Evolutionary conservation across 2,113 vertebrate genomes (phyloP).

Genomic region (Sylvicapra grimmia): DNA sequence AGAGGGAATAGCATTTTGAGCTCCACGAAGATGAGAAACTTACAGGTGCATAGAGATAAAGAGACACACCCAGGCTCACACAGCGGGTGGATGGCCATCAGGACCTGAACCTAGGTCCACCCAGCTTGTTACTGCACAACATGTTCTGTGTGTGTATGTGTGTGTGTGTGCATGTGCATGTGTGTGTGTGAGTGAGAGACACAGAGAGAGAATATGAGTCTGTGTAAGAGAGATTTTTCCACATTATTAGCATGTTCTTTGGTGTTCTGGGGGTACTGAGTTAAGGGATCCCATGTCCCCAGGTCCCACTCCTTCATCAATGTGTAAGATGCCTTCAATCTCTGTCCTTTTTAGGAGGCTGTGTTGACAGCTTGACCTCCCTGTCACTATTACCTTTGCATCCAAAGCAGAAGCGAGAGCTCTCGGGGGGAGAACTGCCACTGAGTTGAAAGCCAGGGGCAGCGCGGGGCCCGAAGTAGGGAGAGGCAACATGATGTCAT

Average conservation of each 20-base stretch:
- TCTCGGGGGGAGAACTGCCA: neutral
- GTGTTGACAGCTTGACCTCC: neutral
- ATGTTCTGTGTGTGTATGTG: neutral
- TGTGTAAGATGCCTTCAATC: neutral
- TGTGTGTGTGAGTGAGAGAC: neutral
- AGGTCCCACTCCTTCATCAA: neutral
- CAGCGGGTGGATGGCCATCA: neutral
- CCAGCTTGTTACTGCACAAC: neutral
- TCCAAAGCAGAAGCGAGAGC: neutral
- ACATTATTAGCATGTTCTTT: neutral
- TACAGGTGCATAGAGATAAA: neutral
- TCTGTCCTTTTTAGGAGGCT: neutral
- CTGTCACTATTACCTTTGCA: constrained; percentile 16
- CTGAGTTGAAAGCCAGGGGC: neutral
- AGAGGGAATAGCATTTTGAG: neutral
- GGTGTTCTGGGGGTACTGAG: neutral
- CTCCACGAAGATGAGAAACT: neutral
- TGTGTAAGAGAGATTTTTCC: neutral
- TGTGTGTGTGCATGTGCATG: neutral
- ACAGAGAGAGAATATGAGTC: neutral
- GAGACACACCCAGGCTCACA: neutral
- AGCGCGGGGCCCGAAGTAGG: neutral
- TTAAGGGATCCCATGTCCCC: neutral
- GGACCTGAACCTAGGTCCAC: neutral
- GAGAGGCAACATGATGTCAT: neutral